Percentiles rank a stretch among this genome's conserved stretches.
These are phyloP conservation scores for Miltochrista miniata DNA, from an alignment of 2,888 invertebrate genomes.

Conservation along the genomic window DNA sequence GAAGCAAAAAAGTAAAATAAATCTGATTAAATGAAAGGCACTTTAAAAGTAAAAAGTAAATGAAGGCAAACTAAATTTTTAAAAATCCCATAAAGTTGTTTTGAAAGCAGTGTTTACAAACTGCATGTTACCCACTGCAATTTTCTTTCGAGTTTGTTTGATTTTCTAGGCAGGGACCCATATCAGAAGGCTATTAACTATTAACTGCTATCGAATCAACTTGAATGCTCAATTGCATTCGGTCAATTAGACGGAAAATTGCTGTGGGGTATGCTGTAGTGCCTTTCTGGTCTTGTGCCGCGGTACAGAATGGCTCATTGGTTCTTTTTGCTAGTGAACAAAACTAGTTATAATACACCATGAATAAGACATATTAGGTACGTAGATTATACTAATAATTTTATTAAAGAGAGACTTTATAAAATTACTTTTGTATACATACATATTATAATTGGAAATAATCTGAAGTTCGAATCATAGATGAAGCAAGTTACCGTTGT, in stretches of 20 bases:
- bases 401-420: neutral
- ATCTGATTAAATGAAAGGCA: neutral
- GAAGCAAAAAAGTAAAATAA: neutral
- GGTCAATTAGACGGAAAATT: conserved; percentile 82
- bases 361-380: conserved; percentile 9
- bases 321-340: conserved; percentile 28
- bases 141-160: conserved; percentile 50
- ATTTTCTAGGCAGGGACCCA: conserved; percentile 54
- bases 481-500: no score
- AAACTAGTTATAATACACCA: conserved; percentile 24
- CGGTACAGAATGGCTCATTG: conserved; percentile 24
- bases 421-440: no score
- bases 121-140: conserved; percentile 28
- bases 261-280: conserved; percentile 56
- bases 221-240: conserved; percentile 76
- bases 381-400: conserved; percentile 2
- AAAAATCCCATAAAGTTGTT: conserved; percentile 18
- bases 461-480: no score
- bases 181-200: conserved; percentile 72
- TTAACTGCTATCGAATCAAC: conserved; percentile 64
- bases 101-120: conserved; percentile 32
- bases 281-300: conserved; percentile 30
- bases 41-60: conserved; percentile 9
- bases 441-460: no score
- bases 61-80: conserved; percentile 1